A percentile compares a stretch with the other conserved stretches of the same genome.
Evolutionary conservation across 1,140 invertebrate species (phyloP).

Genomic region (Geopemphigus sp.): DNA sequence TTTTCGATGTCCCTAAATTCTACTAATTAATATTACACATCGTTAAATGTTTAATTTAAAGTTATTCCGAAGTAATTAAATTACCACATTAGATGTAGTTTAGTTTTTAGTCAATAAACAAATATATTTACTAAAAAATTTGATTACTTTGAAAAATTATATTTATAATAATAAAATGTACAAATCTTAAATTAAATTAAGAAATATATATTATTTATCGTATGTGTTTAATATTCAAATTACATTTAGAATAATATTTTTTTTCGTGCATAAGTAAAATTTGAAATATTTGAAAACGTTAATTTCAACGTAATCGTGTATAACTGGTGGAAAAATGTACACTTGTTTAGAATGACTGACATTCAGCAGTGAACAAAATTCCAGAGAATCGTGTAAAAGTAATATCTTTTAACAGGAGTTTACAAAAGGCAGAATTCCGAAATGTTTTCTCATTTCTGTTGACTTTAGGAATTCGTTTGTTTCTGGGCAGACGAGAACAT

Average conservation of each 20-base stretch:
- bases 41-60: no score
- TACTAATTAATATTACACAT: no score
- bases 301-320: neutral
- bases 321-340: neutral
- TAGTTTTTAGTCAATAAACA: no score
- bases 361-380: conserved; percentile 5
- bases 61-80: no score
- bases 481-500: neutral
- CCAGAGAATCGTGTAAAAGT: conserved; percentile 1
- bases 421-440: conserved; percentile 14
- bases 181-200: no score
- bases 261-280: neutral
- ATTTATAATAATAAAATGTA: no score
- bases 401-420: conserved; percentile 31
- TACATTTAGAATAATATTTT: neutral
- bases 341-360: neutral
- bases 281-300: neutral
- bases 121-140: no score
- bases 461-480: conserved; percentile 28
- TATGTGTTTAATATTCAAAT: neutral
- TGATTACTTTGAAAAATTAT: no score
- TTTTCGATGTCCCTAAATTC: no score
- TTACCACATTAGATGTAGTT: no score
- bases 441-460: conserved; percentile 28
- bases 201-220: neutral